Evolutionary conservation across 2,888 invertebrate genomes (phyloP).

Genomic region (Unio pictorum): DNA sequence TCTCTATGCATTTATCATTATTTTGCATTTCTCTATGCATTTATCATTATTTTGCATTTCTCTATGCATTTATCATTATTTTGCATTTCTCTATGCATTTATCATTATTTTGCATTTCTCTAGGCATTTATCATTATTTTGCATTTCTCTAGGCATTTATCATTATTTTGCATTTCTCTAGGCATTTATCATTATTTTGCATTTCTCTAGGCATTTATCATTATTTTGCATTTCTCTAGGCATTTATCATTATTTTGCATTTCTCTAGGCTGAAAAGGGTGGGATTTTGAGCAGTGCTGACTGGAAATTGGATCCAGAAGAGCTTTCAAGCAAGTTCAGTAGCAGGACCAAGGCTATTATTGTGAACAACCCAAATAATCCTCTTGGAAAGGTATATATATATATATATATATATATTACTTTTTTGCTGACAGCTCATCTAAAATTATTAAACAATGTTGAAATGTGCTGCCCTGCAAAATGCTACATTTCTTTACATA

Average conservation of each 20-base stretch:
- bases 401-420: too few relatives aligned
- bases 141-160: not conserved
- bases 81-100: not conserved
- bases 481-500: too few relatives aligned
- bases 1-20: too few relatives aligned
- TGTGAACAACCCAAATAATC: constrained; percentile 98
- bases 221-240: not conserved
- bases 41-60: constrained; percentile 3
- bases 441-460: not conserved
- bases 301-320: constrained; percentile 89
- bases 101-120: constrained; percentile 28
- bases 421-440: not conserved
- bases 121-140: constrained; percentile 51
- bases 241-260: too few relatives aligned
- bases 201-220: too few relatives aligned
- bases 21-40: not conserved
- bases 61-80: constrained; percentile 58
- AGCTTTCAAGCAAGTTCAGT: constrained; percentile 86
- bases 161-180: too few relatives aligned
- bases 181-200: too few relatives aligned
- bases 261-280: constrained; percentile 69
- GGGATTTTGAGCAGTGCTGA: constrained; percentile 79
- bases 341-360: constrained; percentile 93
- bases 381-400: constrained; percentile 87
- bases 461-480: too few relatives aligned